These are phyloP conservation scores for Ganaspis brasiliensis DNA, from an alignment of 2,888 invertebrate species.

Conservation along the genomic window DNA sequence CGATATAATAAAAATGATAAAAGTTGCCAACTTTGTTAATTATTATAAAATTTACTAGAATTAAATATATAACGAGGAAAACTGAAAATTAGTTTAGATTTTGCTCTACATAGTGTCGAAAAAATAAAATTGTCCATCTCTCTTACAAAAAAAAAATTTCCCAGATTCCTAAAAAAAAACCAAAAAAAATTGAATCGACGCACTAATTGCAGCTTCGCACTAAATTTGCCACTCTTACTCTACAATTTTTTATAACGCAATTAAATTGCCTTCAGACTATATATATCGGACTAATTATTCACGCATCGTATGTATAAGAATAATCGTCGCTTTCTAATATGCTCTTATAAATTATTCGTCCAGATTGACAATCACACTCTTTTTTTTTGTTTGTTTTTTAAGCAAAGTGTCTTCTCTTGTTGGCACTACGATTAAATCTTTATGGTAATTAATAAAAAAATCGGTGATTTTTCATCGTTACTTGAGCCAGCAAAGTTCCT, in stretches of 20 bases:
- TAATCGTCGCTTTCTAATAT: constrained; percentile 55
- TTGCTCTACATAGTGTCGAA: not conserved
- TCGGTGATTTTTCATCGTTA: constrained; percentile 8
- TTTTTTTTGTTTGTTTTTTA: not conserved
- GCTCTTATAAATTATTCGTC: constrained; percentile 51
- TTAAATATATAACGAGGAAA: not conserved
- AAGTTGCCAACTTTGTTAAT: too few relatives aligned
- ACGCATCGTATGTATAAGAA: constrained; percentile 54
- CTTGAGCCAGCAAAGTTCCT: constrained; percentile 38
- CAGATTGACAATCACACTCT: constrained; percentile 30
- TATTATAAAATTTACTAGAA: too few relatives aligned
- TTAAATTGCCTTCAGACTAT: constrained; percentile 31
- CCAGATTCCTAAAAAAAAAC: constrained; percentile 19
- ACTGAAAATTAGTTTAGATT: not conserved
- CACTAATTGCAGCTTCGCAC: constrained; percentile 21
- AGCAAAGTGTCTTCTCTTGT: constrained; percentile 32
- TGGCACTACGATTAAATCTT: constrained; percentile 40
- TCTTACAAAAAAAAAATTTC: not conserved
- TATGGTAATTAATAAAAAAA: not conserved
- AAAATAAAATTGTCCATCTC: not conserved
- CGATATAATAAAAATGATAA: too few relatives aligned
- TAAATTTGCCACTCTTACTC: constrained; percentile 28
- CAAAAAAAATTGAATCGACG: constrained; percentile 25
- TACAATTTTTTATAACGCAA: constrained; percentile 8
- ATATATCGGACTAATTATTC: constrained; percentile 20